These are phyloP conservation scores for Tretioscincus oriximinensis DNA, from an alignment of 2,113 vertebrate species.

Conservation along the genomic window DNA sequence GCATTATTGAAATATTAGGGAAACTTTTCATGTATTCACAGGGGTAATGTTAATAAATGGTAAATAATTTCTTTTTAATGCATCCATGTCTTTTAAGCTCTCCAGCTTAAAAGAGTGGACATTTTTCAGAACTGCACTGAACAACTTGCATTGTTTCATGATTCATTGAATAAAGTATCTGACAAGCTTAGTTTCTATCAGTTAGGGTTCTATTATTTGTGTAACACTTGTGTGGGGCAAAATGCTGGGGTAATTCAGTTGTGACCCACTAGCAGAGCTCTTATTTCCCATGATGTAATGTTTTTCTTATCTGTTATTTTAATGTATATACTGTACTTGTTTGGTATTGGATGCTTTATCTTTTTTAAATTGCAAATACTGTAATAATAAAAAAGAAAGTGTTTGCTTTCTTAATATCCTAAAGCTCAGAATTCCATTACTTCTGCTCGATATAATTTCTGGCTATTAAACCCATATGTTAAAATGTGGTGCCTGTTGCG, in stretches of 20 bases:
- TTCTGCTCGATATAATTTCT: not conserved
- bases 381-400: too few species aligned
- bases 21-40: not conserved
- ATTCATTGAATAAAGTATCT: too few species aligned
- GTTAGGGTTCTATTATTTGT: too few species aligned
- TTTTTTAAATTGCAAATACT: too few species aligned
- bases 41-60: too few species aligned
- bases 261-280: not conserved
- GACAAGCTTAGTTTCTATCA: too few species aligned
- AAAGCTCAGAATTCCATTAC: not conserved
- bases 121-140: not conserved
- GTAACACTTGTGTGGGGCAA: not conserved
- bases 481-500: too few species aligned
- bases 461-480: too few species aligned
- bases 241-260: not conserved
- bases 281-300: not conserved
- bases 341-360: too few species aligned
- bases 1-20: not conserved
- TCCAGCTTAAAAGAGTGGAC: not conserved
- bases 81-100: not conserved
- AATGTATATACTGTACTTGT: too few species aligned
- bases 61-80: too few species aligned
- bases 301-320: too few species aligned
- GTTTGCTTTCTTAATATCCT: not conserved
- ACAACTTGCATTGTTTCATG: not conserved